These are phyloP conservation scores for Tachysurus fulvidraco DNA, from an alignment of 2,113 vertebrate species.

Conservation along the genomic window DNA sequence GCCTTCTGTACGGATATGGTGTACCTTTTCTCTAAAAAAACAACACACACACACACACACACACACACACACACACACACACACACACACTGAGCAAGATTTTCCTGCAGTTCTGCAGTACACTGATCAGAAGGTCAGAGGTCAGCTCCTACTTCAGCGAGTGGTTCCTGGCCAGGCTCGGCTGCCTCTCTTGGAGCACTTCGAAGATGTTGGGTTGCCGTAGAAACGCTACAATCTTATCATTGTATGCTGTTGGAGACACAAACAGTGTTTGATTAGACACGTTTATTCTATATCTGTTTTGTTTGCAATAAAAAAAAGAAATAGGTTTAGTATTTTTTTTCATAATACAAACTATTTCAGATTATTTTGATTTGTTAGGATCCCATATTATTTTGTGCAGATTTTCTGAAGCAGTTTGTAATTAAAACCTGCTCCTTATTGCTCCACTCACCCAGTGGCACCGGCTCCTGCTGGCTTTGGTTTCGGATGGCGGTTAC, in stretches of 20 bases:
- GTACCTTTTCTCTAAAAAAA: slow-evolving; percentile 84
- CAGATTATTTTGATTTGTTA: neutral
- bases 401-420: neutral
- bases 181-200: slow-evolving; percentile 88
- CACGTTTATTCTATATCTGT: too few relatives aligned
- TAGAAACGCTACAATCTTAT: slow-evolving; percentile 89
- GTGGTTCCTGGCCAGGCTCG: slow-evolving; percentile 83
- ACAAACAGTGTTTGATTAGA: neutral
- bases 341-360: neutral
- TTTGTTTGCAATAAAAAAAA: neutral
- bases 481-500: slow-evolving; percentile 84
- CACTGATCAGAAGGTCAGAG: slow-evolving; percentile 46
- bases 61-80: neutral
- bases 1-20: slow-evolving; percentile 88
- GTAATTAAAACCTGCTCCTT: neutral
- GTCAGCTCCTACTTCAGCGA: slow-evolving; percentile 85
- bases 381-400: neutral
- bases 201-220: slow-evolving; percentile 90
- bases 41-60: neutral
- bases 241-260: slow-evolving; percentile 82
- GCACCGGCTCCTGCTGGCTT: slow-evolving; percentile 81
- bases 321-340: neutral
- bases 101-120: neutral
- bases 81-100: neutral
- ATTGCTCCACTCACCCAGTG: slow-evolving; percentile 72